Evolutionary conservation across 1,140 invertebrate species (phyloP).

Genomic region (Drosophila micromelanica): DNA sequence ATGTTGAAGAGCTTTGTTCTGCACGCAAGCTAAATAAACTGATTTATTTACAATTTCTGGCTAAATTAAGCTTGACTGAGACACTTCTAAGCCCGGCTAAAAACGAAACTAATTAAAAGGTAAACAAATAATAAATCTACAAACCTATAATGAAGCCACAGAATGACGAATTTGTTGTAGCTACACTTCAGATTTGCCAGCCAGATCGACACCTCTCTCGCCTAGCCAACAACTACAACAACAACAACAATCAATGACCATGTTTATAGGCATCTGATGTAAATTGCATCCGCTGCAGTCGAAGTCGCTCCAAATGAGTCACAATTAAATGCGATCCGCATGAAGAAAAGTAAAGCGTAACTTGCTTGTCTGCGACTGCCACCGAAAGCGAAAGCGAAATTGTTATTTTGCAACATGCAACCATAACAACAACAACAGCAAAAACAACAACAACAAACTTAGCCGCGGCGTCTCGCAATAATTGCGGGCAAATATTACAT

Average conservation of each 20-base stretch:
- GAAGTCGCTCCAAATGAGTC: slow-evolving; percentile 63
- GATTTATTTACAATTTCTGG: slow-evolving; percentile 1
- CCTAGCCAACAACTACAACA: not conserved
- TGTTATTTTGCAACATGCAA: slow-evolving; percentile 76
- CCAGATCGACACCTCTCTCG: slow-evolving; percentile 12
- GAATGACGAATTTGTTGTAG: slow-evolving; percentile 38
- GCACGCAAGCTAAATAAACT: not conserved
- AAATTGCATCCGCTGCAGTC: slow-evolving; percentile 56
- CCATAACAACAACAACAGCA: slow-evolving; percentile 57
- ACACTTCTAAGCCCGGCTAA: not conserved
- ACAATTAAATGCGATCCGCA: slow-evolving; percentile 64
- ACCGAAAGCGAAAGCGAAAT: slow-evolving; percentile 72
- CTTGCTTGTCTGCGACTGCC: slow-evolving; percentile 38
- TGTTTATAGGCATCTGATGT: slow-evolving; percentile 11
- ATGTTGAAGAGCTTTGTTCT: slow-evolving; percentile 11
- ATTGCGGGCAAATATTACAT: slow-evolving; percentile 78
- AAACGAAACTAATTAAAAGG: not conserved
- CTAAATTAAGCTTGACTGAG: not conserved
- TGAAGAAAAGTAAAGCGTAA: slow-evolving; percentile 39
- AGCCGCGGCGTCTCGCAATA: slow-evolving; percentile 65
- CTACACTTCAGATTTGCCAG: not conserved
- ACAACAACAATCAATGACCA: not conserved
- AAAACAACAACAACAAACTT: slow-evolving; percentile 18
- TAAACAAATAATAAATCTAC: not conserved
- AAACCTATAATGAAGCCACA: slow-evolving; percentile 67